A percentile compares a stretch with the other conserved stretches of the same genome.
Evolutionary conservation across 2,888 invertebrate species (phyloP).

Genomic region (Dicyrtomina minuta): DNA sequence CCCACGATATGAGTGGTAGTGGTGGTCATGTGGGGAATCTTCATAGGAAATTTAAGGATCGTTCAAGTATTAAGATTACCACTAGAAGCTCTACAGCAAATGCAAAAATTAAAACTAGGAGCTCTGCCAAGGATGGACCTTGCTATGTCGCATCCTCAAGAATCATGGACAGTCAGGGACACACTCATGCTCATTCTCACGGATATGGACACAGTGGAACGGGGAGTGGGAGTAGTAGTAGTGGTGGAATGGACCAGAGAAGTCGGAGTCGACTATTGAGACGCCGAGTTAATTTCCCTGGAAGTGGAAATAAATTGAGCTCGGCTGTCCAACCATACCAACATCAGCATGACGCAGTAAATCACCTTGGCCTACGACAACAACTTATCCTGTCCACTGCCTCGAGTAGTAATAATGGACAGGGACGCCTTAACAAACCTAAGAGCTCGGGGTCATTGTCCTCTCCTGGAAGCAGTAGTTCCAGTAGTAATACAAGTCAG

Average conservation of each 20-base stretch:
- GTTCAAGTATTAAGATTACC: conserved; percentile 29
- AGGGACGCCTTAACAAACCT: neutral
- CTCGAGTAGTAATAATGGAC: neutral
- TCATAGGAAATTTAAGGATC: neutral
- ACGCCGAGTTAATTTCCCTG: conserved; percentile 20
- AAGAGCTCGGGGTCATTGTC: conserved; percentile 10
- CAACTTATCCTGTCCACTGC: conserved; percentile 5
- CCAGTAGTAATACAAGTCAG: neutral
- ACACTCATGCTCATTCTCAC: neutral
- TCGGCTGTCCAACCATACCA: no score
- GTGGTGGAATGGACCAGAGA: neutral
- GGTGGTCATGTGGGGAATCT: neutral
- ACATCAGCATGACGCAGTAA: neutral
- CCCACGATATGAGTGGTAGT: neutral
- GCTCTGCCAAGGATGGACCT: conserved; percentile 17
- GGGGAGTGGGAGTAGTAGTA: conserved; percentile 14
- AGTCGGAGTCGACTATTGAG: conserved; percentile 42
- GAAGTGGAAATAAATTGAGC: neutral
- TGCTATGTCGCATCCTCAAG: conserved; percentile 10
- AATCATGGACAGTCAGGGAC: neutral
- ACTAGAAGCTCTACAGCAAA: conserved; percentile 44
- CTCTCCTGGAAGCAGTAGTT: conserved; percentile 6
- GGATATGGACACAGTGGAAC: no score
- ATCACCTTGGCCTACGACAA: neutral
- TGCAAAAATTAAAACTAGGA: conserved; percentile 50